These are phyloP conservation scores for Stenotaenia linearis DNA, from an alignment of 2,888 invertebrate genomes.

Conservation along the genomic window DNA sequence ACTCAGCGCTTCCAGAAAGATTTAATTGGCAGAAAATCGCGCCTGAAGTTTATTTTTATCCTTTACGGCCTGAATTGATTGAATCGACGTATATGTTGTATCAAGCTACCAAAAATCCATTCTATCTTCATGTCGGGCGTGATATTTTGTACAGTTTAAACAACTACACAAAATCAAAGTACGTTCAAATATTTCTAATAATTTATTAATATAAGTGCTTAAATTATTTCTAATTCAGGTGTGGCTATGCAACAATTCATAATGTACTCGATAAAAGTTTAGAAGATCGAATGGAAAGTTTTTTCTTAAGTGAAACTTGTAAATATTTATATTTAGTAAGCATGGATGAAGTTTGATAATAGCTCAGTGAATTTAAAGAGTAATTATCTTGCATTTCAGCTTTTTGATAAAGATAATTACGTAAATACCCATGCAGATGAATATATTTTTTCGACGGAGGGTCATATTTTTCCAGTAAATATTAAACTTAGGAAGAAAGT, in stretches of 20 bases:
- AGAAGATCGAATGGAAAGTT: conserved; percentile 61
- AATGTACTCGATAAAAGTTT: conserved; percentile 56
- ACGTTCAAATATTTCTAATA: too few species aligned
- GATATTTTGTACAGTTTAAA: conserved; percentile 55
- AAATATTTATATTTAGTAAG: conserved; percentile 60
- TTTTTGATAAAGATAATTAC: conserved; percentile 58
- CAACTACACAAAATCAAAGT: conserved; percentile 52
- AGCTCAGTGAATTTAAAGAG: too few species aligned
- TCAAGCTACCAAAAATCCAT: conserved; percentile 59
- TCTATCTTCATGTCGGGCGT: conserved; percentile 59
- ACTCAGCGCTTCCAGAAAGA: conserved; percentile 54
- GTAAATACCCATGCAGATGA: conserved; percentile 53
- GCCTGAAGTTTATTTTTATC: conserved; percentile 58
- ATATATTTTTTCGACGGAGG: conserved; percentile 59
- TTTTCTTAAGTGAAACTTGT: conserved; percentile 60
- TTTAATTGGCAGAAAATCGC: conserved; percentile 51
- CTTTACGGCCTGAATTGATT: conserved; percentile 58
- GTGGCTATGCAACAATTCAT: conserved; percentile 61
- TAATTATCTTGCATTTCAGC: conserved; percentile 46
- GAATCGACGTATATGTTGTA: conserved; percentile 60
- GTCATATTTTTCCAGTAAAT: conserved; percentile 54
- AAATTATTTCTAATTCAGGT: conserved; percentile 44
- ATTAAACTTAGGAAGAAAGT: conserved; percentile 39
- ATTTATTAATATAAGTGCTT: not conserved
- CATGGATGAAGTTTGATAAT: too few species aligned